Base-by-base conservation (phyloP, 2,888 invertebrate species). In the Hyalella azteca region DNA sequence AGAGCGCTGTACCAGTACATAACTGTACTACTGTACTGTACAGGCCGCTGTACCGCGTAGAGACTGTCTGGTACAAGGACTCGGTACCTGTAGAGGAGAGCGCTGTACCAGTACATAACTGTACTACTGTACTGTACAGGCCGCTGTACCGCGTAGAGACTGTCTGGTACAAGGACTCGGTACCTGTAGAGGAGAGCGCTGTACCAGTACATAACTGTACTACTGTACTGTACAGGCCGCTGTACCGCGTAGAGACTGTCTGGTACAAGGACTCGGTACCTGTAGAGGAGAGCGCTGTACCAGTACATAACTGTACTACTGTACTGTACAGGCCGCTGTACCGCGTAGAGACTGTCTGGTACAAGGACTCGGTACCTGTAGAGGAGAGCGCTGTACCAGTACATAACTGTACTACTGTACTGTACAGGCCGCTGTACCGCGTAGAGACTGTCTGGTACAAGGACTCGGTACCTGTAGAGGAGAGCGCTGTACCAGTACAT, bases 231-330 rank as follows among this genome's bases (percentile, higher is more conserved):
- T n/a, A 11, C 85, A 90, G 93, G 85, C 94, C 94, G 0, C 88
- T 96, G 73, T 93, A 95, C 87, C 94, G 94, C 87, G 88, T 96
- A 84, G 93, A 94, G 88, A 96, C 95, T 0, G 88, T 95, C 39
- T 96, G 96, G 96, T 92, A 93, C 86, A 96, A 96, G 89, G 96
- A 96, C 87, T 94, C 93, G 5, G 91, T 94, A 82, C 91, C 93
- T 79, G 93, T 96, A 82, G 95, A 95, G 87, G 91, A 92, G 86
- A 75, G 41, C n/a, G 75, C n/a, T n/a, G n/a, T n/a, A n/a, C n/a
- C n/a, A n/a, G n/a, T n/a, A n/a, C n/a, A n/a, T n/a, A n/a, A n/a
- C n/a, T n/a, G n/a, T n/a, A n/a, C n/a, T n/a, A n/a, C n/a, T n/a
- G n/a, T n/a, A n/a, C n/a, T n/a, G n/a, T n/a, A 11, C 85, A 90